Evolutionary conservation across 2,888 invertebrate species (phyloP).

Genomic region (Xanthia togata): DNA sequence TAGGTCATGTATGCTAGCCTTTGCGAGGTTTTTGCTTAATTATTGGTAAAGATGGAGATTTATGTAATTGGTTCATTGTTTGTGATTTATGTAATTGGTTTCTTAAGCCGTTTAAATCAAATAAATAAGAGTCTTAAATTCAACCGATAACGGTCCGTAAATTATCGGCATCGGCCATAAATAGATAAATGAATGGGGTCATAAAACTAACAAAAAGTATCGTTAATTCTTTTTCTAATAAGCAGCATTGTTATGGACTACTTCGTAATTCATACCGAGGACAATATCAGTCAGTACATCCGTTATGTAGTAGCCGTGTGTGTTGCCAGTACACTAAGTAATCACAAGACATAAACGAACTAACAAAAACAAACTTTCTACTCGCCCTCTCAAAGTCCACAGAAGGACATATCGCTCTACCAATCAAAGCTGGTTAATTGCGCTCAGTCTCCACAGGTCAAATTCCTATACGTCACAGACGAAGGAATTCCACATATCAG

Average conservation of each 20-base stretch:
- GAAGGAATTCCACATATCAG: slow-evolving; percentile 42
- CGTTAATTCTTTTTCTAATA: neutral
- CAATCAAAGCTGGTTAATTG: slow-evolving; percentile 37
- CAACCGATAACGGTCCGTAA: too few relatives aligned
- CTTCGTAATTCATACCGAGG: neutral
- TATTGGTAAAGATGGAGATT: too few relatives aligned
- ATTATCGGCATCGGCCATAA: neutral
- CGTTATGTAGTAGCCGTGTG: too few relatives aligned
- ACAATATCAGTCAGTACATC: neutral
- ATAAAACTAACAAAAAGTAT: neutral
- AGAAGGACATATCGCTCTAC: slow-evolving; percentile 32
- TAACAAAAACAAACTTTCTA: slow-evolving; percentile 38
- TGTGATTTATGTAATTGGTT: too few relatives aligned
- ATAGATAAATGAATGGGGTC: neutral
- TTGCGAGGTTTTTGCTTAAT: too few relatives aligned
- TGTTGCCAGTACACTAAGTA: neutral
- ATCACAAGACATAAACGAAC: slow-evolving; percentile 5
- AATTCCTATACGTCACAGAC: slow-evolving; percentile 36
- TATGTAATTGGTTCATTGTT: too few relatives aligned
- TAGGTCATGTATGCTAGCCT: too few relatives aligned
- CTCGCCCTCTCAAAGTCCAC: slow-evolving; percentile 7
- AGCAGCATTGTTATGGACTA: neutral
- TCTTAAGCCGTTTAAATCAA: too few relatives aligned
- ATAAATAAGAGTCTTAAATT: too few relatives aligned
- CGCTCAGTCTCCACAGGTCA: slow-evolving; percentile 2